A percentile compares a stretch with the other conserved stretches of the same genome.
phyloP scores from a whole-genome alignment of 2,113 vertebrate species.

The Pagrus major region DNA sequence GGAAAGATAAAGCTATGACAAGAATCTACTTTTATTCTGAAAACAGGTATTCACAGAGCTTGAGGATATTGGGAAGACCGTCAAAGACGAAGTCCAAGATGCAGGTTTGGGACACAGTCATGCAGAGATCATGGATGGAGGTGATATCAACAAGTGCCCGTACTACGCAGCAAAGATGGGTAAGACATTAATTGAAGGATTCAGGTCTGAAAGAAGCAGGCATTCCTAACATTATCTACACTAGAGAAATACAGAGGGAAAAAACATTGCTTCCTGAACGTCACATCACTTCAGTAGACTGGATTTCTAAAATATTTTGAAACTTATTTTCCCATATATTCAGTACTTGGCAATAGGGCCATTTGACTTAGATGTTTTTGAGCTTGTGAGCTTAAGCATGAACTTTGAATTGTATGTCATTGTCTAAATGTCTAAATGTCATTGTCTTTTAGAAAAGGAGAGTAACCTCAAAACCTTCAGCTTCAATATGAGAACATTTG shows the following conservation, averaged over 20 bases:
- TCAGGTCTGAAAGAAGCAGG: neutral
- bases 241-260: too few relatives aligned
- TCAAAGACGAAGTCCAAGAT: slow-evolving; percentile 83
- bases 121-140: slow-evolving; percentile 78
- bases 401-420: too few relatives aligned
- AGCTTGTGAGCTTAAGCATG: too few relatives aligned
- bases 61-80: slow-evolving; percentile 84
- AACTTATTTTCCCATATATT: neutral
- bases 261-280: too few relatives aligned
- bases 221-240: neutral
- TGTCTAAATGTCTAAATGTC: too few relatives aligned
- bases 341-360: neutral
- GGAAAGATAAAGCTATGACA: neutral
- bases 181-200: slow-evolving; percentile 50
- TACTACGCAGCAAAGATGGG: slow-evolving; percentile 88
- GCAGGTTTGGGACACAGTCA: slow-evolving; percentile 81
- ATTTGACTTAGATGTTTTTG: neutral
- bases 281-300: neutral
- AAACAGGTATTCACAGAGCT: slow-evolving; percentile 91
- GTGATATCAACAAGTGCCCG: slow-evolving; percentile 89
- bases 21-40: neutral
- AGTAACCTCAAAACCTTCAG: too few relatives aligned
- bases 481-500: too few relatives aligned
- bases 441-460: too few relatives aligned
- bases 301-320: neutral